Evolutionary conservation across 2,797 vertebrate genomes (phyloP), one percentile per base, ranked within the genome.

Genomic region (Passerculus sandwichensis): DNA sequence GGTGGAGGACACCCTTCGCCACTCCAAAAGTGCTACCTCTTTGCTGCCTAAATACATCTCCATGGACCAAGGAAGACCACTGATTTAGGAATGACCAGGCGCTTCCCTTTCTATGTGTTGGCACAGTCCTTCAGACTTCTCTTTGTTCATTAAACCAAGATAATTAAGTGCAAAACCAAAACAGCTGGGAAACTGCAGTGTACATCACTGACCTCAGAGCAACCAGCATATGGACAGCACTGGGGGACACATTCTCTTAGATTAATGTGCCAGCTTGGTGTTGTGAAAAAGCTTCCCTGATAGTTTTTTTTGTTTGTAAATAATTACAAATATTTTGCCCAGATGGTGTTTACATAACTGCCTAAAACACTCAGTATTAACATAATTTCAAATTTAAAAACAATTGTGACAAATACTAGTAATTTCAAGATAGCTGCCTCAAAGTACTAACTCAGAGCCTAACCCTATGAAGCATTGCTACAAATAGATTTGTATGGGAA

Each of bases 261-360:
- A 72, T 38, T 29, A 70, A 26, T 36, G 73, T 29, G 67, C 40
- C 82, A 96, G 62, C 44, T 66, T 88, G 61, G 59, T 81, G 44
- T 25, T 50, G 20, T 44, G 60, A 89, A 85, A 75, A 92, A 54
- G 22, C 51, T 84, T 94, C 47, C 34, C 34, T 47, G 21, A 5
- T 78, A 32, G 8, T 47, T 57, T 40, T 60, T 89, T 85, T 83
- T 76, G 67, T 80, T 91, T 85, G 71, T 69, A 94, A 97, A 97
- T 88, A 94, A 71, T 88, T 80, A 75, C 73, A 97, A 95, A 90
- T 93, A 85, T 92, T 97, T 96, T 93, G 56, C 50, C 93, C 89
- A 94, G 89, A 93, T 94, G 83, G 80, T 96, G 85, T 96, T 96
- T 96, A 94, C 66, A 40, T 77, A 85, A 61, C 85, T 95, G 90